Percentiles rank a stretch among this genome's conserved stretches.
These are phyloP conservation scores for Sthenelais limicola DNA, from an alignment of 2,888 invertebrate species.

Conservation along the genomic window DNA sequence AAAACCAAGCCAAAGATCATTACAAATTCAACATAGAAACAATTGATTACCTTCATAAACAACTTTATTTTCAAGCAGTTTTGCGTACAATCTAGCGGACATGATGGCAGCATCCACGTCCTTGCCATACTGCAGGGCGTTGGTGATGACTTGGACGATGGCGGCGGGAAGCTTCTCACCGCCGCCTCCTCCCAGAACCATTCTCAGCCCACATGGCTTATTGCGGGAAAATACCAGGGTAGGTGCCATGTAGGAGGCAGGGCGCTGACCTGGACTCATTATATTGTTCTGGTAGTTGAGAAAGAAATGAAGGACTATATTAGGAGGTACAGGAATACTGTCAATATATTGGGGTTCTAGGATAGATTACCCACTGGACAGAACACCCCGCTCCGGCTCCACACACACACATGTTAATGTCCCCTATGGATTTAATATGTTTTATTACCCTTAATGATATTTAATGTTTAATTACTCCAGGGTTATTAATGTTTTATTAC, in stretches of 20 bases:
- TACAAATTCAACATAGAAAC: background rate
- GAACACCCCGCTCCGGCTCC: too few relatives aligned
- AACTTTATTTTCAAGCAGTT: background rate
- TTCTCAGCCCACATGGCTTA: constrained; percentile 63
- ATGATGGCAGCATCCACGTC: constrained; percentile 15
- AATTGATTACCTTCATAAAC: constrained; percentile 16
- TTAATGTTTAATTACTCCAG: too few relatives aligned
- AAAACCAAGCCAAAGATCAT: too few relatives aligned
- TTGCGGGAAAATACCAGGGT: constrained; percentile 60
- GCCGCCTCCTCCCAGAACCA: constrained; percentile 58
- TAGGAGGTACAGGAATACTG: too few relatives aligned
- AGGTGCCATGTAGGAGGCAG: constrained; percentile 64
- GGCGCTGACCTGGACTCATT: constrained; percentile 57
- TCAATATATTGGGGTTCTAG: too few relatives aligned
- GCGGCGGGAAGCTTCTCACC: background rate
- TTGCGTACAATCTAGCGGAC: background rate
- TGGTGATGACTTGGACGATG: constrained; percentile 37
- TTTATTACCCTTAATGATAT: too few relatives aligned
- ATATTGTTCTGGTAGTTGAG: constrained; percentile 40
- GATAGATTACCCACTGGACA: too few relatives aligned
- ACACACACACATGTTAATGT: too few relatives aligned
- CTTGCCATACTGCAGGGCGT: background rate
- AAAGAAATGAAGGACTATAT: too few relatives aligned
- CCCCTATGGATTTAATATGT: too few relatives aligned
- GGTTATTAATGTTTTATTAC: too few relatives aligned